A percentile compares a stretch with the other conserved stretches of the same genome.
Evolutionary conservation across 1,140 invertebrate genomes (phyloP).

Genomic region (Aphelenchoides besseyi): DNA sequence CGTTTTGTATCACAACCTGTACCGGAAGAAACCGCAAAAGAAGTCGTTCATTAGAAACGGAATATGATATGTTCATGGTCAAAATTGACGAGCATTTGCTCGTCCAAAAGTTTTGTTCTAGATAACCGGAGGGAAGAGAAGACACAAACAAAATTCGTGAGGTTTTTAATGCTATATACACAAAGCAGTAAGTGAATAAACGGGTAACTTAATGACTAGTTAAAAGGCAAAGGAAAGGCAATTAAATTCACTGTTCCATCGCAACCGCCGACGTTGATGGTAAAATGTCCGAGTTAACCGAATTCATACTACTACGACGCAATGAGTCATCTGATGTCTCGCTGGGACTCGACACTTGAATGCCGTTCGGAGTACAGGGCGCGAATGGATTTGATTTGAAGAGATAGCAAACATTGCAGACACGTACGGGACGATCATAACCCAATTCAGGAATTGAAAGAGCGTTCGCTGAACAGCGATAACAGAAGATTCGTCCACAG

Average conservation of each 20-base stretch:
- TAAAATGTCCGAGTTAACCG: background rate
- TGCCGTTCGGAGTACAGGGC: constrained; percentile 17
- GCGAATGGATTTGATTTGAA: constrained; percentile 59
- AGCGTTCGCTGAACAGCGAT: constrained; percentile 52
- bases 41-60: too few species aligned
- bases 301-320: background rate
- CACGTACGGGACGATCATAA: constrained; percentile 46
- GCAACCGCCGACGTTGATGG: background rate
- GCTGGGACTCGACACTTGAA: background rate
- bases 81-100: too few species aligned
- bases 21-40: too few species aligned
- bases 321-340: background rate
- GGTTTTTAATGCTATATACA: background rate
- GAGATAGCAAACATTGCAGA: constrained; percentile 60
- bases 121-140: background rate
- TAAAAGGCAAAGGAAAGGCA: too few species aligned
- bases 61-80: too few species aligned
- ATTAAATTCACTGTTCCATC: background rate
- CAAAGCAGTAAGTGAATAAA: background rate
- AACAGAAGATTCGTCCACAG: constrained; percentile 57
- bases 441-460: constrained; percentile 58
- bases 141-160: background rate
- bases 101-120: too few species aligned
- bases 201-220: background rate
- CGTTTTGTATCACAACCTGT: too few species aligned